Conservation (phyloP, 2,113 vertebrate genomes). For the Spea multiplicata region DNA sequence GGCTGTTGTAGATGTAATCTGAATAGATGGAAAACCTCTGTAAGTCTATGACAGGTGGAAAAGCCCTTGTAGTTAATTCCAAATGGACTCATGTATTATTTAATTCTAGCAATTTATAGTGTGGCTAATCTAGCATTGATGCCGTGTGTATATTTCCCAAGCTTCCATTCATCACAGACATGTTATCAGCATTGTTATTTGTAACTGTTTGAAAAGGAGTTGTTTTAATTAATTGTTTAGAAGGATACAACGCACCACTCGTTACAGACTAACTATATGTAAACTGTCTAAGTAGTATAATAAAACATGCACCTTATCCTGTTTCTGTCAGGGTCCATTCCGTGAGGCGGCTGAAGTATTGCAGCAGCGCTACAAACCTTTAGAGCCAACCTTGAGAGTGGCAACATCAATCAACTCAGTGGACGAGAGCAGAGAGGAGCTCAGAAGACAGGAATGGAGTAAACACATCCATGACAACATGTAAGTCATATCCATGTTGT, state of each 20-base stretch:
- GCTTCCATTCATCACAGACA: conserved; percentile 45
- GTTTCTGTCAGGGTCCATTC: conserved; percentile 74
- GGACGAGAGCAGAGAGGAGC: conserved; percentile 64
- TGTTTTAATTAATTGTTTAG: conserved; percentile 53
- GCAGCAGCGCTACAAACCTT: conserved; percentile 72
- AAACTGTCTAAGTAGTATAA: conserved; percentile 34
- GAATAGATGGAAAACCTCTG: no score
- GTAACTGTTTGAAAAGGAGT: conserved; percentile 44
- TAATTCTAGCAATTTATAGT: conserved; percentile 24
- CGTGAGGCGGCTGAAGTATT: conserved; percentile 68
- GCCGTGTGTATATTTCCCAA: neutral
- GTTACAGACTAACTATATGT: conserved; percentile 35
- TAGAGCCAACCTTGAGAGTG: conserved; percentile 73
- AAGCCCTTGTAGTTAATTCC: neutral
- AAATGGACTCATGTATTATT: conserved; percentile 25
- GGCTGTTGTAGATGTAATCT: no score
- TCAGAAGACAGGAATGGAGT: conserved; percentile 58
- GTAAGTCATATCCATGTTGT: conserved; percentile 60
- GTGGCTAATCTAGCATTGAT: conserved; percentile 31
- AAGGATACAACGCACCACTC: conserved; percentile 37
- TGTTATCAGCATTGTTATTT: conserved; percentile 48
- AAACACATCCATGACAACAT: conserved; percentile 57
- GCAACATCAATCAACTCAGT: conserved; percentile 67
- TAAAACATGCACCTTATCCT: conserved; percentile 51
- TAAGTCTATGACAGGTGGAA: no score